phyloP scores from a whole-genome alignment of 1,140 invertebrate species.

The Ceratosolen solmsi region DNA sequence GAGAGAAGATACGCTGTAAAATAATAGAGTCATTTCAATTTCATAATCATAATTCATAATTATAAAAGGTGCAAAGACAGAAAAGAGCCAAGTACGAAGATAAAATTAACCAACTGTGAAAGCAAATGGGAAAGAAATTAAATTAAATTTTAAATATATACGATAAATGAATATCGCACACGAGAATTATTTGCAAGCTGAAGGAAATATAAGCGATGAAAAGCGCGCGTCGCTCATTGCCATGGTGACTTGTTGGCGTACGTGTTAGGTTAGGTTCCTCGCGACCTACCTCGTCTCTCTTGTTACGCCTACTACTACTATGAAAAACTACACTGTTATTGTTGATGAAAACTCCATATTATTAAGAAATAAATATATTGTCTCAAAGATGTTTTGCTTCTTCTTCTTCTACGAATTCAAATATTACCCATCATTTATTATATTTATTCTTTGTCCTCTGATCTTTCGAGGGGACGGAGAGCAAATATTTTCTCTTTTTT shows the following conservation, averaged over 20 bases:
- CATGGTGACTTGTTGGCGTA: constrained; percentile 70
- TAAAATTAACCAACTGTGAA: not conserved
- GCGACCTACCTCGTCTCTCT: constrained; percentile 73
- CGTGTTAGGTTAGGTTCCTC: constrained; percentile 69
- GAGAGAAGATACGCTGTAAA: constrained; percentile 40
- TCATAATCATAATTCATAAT: constrained; percentile 40
- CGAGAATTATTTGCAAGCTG: not conserved
- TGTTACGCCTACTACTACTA: constrained; percentile 70
- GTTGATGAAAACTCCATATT: constrained; percentile 73
- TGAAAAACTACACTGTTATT: constrained; percentile 71
- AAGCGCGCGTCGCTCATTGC: constrained; percentile 22
- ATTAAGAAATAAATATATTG: constrained; percentile 74
- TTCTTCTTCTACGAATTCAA: not conserved
- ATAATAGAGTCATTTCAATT: constrained; percentile 34
- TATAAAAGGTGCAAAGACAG: constrained; percentile 22
- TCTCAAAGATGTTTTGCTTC: constrained; percentile 61
- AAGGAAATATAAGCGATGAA: constrained; percentile 8
- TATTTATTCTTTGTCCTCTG: too few species aligned
- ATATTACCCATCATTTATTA: too few species aligned
- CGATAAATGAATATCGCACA: not conserved
- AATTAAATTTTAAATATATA: constrained; percentile 19
- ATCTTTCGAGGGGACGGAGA: too few species aligned
- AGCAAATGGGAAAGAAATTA: not conserved
- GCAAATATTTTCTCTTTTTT: too few species aligned
- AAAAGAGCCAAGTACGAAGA: not conserved